Evolutionary conservation across 2,888 invertebrate species (phyloP), one percentile per base, ranked within the genome.

Genomic region (Torymus aiolomorphi): DNA sequence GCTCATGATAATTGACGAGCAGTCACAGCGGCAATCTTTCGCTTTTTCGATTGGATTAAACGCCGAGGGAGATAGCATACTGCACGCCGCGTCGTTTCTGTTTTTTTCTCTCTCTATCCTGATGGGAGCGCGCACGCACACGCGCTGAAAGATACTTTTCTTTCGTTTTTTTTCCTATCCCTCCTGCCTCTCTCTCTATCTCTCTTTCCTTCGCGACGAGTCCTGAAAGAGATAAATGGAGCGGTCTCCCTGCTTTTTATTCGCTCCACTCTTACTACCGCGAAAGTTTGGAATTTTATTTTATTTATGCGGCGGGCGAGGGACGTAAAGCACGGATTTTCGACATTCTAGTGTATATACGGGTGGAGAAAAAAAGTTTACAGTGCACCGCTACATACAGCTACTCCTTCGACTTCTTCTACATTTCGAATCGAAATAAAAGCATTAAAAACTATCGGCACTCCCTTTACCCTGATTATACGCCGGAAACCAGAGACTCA

Each of bases 1-100:
- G 57, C 51, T 71, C 78, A 78, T 78, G 73, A 78, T 78, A 78
- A 78, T 78, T 78, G 78, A 78, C 78, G 78, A 78, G 72, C 65
- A 52, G 13, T 66, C 20, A 2, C 20, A 2, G 2, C 59, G 49
- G 24, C n/a, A 51, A 59, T 75, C 75, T 76, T 67, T 42, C 31
- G 54, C 75, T 61, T 42, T 31, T 52, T 42, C 57, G 52, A 71
- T 62, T 24, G 67, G 80, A 77, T 77, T 77, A 77, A 72, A 70
- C 63, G 54, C 8, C 42, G 24, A 49, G 63, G 52, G 59, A 66
- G 74, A 16, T 42, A 42, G 42, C 42, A 20, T 20, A 20, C 20
- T 20, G 20, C 20, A 65, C 20, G 16, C 4, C 16, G 24, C 11
- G n/a, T 42, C 14, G 14, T 24, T 72, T 72, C 52, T 72, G 52